Percentiles rank a stretch among this genome's conserved stretches.
Evolutionary conservation across 1,140 invertebrate genomes (phyloP).

Genomic region (Piezodorus guildinii): DNA sequence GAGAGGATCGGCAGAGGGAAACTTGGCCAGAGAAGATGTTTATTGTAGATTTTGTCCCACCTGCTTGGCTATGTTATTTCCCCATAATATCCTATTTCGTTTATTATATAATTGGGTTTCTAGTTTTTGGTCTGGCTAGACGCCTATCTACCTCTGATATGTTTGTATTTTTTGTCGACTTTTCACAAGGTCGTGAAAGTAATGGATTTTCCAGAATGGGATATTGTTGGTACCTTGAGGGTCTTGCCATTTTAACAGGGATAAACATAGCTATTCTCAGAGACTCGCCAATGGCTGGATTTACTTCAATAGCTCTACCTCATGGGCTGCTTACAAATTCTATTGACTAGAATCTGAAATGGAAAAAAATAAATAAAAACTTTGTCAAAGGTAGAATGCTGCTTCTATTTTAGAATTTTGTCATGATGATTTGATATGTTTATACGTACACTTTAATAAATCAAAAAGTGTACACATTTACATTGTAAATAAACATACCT

Average conservation of each 20-base stretch:
- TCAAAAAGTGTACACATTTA: too few species aligned
- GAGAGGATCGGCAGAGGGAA: constrained; percentile 16
- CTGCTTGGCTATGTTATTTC: constrained; percentile 30
- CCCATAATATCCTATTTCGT: background rate
- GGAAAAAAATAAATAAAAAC: background rate
- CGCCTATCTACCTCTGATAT: constrained; percentile 25
- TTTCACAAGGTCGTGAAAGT: constrained; percentile 51
- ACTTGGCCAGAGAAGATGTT: constrained; percentile 28
- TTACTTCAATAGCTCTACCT: constrained; percentile 40
- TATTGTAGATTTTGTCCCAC: constrained; percentile 27
- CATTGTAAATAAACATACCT: too few species aligned
- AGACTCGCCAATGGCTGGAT: constrained; percentile 41
- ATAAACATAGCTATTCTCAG: constrained; percentile 45
- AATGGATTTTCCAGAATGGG: constrained; percentile 44
- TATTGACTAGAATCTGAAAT: background rate
- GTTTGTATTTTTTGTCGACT: constrained; percentile 53
- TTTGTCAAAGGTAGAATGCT: too few species aligned
- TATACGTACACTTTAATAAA: too few species aligned
- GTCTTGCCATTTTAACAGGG: constrained; percentile 48
- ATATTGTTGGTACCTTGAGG: constrained; percentile 54
- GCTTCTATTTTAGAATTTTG: too few species aligned
- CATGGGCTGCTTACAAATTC: background rate
- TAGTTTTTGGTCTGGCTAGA: background rate
- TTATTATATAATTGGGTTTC: background rate
- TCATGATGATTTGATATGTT: too few species aligned